Base-by-base conservation (phyloP, 2,888 invertebrate genomes). In the Heteropelma amictum region DNA sequence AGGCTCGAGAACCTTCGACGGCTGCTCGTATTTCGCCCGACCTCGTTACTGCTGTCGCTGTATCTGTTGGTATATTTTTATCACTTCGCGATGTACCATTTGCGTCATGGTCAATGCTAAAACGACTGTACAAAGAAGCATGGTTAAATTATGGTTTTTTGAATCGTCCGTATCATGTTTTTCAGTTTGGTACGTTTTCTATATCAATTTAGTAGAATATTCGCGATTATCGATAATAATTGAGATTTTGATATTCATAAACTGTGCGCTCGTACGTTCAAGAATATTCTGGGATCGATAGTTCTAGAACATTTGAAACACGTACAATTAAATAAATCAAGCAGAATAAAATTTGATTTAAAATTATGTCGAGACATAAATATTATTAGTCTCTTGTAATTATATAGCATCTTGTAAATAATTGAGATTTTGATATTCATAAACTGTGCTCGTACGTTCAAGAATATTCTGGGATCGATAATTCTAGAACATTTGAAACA, bases 1-100 rank as follows among this genome's bases (percentile, higher is more conserved):
- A 21, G 23, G 10, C 38, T 58, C 67, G 67, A 67, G 67, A 67
- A 49, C 21, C 4, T 56, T 67, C 56, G 26, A 38, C n/a, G n/a
- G n/a, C n/a, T n/a, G 28, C 23, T 12, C 38, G 56, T 35, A 56
- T 7, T 19, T 26, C 49, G 26, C 6, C 1, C 49, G 67, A 56
- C 56, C 56, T 56, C 56, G 49, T 67, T 67, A 49, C 47, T 33
- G n/a, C 14, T 45, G 23, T 26, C 47, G 19, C 38, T 26, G 5
- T 21, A 47, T 47, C 56, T 56, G n/a, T n/a, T 38, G 45, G 26
- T 47, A 38, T 67, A 67, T 67, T 67, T 67, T 58, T 38, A 38
- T 49, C 67, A 17, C 45, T 28, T 3, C 12, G 28, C 26, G 17
- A 12, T 42, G 35, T 33, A 53, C 30, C 14, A 6, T 30, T 30